Percentiles rank a stretch among this genome's conserved stretches.
phyloP scores from a whole-genome alignment of 2,888 invertebrate genomes.

The Drosophila limbata region DNA sequence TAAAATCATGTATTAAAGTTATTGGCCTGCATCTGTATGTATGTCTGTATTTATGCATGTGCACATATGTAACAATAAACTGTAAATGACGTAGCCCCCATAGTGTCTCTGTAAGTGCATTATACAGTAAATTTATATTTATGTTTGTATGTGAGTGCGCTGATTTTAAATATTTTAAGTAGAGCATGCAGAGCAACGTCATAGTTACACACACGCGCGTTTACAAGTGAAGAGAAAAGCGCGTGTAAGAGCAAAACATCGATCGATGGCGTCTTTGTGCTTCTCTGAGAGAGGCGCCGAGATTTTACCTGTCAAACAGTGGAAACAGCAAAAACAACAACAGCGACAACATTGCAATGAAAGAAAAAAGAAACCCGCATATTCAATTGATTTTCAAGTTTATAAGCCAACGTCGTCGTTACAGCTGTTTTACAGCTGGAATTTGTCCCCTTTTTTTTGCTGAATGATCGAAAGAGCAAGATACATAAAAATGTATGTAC shows the following conservation, averaged over 20 bases:
- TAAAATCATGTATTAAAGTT: slow-evolving; percentile 30
- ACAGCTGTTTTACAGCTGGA: slow-evolving; percentile 53
- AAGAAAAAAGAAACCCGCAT: slow-evolving; percentile 20
- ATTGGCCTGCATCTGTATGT: neutral
- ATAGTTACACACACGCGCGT: slow-evolving; percentile 18
- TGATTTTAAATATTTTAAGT: slow-evolving; percentile 34
- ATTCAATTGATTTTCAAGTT: slow-evolving; percentile 62
- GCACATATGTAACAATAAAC: neutral
- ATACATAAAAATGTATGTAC: neutral
- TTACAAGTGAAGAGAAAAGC: slow-evolving; percentile 4
- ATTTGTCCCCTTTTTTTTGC: slow-evolving; percentile 37
- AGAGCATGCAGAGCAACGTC: slow-evolving; percentile 46
- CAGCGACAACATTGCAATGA: neutral
- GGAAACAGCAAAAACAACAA: slow-evolving; percentile 17
- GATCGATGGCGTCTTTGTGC: slow-evolving; percentile 33
- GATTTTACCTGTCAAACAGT: slow-evolving; percentile 20
- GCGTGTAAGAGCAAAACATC: slow-evolving; percentile 23
- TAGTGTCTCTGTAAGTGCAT: neutral
- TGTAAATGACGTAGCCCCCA: neutral
- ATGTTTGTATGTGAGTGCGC: neutral
- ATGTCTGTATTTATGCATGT: slow-evolving; percentile 3
- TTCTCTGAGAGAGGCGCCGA: slow-evolving; percentile 10
- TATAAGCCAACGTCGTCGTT: slow-evolving; percentile 35
- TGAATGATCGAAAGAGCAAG: slow-evolving; percentile 22
- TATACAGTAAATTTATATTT: slow-evolving; percentile 6